Percentiles rank a stretch among this genome's conserved stretches.
phyloP scores from a whole-genome alignment of 1,140 invertebrate genomes.

The Drosophila nannoptera region DNA sequence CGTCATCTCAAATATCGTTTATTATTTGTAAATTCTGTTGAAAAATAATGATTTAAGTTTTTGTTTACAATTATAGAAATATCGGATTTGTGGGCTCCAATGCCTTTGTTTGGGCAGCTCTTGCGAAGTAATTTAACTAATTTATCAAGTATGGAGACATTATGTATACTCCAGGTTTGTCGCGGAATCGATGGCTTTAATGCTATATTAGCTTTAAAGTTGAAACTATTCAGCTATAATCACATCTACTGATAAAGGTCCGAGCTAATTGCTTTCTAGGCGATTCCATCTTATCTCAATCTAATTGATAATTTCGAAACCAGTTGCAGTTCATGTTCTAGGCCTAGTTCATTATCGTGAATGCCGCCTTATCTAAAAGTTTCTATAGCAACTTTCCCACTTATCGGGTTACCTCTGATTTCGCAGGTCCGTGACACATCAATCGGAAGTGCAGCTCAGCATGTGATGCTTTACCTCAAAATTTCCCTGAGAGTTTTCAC shows the following conservation, averaged over 20 bases:
- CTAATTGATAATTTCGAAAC: constrained; percentile 14
- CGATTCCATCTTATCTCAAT: constrained; percentile 32
- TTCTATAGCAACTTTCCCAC: constrained; percentile 21
- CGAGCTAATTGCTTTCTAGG: constrained; percentile 22
- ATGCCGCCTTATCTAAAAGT: constrained; percentile 14
- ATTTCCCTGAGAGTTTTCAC: no score
- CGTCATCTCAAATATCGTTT: no score
- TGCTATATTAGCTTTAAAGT: constrained; percentile 13
- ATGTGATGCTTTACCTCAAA: no score
- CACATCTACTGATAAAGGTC: constrained; percentile 7
- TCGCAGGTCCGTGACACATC: constrained; percentile 31
- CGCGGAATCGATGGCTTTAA: neutral
- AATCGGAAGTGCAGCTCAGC: neutral
- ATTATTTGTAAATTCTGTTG: no score
- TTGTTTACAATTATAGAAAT: no score
- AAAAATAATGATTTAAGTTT: no score
- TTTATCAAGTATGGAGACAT: neutral
- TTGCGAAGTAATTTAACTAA: no score
- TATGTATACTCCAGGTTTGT: constrained; percentile 11
- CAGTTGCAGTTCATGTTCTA: neutral
- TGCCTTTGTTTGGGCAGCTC: no score
- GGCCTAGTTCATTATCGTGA: neutral
- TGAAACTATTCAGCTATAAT: neutral
- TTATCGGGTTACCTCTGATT: constrained; percentile 28
- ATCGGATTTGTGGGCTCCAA: no score